phyloP scores from a whole-genome alignment of 1,140 invertebrate species.

The Scaptomyza montana region DNA sequence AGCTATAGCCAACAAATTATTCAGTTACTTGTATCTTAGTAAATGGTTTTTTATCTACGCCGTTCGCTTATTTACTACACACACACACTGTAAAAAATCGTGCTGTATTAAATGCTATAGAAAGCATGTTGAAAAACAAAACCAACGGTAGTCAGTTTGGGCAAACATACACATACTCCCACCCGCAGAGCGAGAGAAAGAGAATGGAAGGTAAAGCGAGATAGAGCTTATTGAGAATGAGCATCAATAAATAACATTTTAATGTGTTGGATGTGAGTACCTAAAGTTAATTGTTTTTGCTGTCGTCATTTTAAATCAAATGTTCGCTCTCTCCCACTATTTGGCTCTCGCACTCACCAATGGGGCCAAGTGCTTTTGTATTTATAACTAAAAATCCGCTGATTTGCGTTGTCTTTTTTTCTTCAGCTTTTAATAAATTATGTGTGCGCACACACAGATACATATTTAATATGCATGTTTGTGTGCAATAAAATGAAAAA shows the following conservation, averaged over 20 bases:
- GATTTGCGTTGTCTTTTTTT: slow-evolving; percentile 45
- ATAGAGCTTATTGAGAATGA: slow-evolving; percentile 18
- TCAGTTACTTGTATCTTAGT: slow-evolving; percentile 39
- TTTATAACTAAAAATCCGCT: slow-evolving; percentile 68
- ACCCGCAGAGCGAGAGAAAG: not conserved
- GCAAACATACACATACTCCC: not conserved
- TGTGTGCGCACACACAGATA: slow-evolving; percentile 14
- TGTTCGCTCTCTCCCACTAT: slow-evolving; percentile 36
- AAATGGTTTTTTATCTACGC: slow-evolving; percentile 34
- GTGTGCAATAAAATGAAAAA: slow-evolving; percentile 71
- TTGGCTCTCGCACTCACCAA: slow-evolving; percentile 30
- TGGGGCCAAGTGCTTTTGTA: slow-evolving; percentile 63
- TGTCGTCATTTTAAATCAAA: slow-evolving; percentile 62
- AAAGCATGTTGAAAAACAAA: slow-evolving; percentile 47
- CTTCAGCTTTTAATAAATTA: slow-evolving; percentile 77
- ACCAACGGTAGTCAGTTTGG: slow-evolving; percentile 25
- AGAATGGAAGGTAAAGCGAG: not conserved
- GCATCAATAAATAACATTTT: slow-evolving; percentile 74
- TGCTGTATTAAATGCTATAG: slow-evolving; percentile 37
- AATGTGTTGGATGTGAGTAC: slow-evolving; percentile 55
- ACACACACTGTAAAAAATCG: slow-evolving; percentile 16
- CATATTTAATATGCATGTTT: slow-evolving; percentile 4
- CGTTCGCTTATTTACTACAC: slow-evolving; percentile 27
- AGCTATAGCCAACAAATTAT: slow-evolving; percentile 27
- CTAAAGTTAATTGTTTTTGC: slow-evolving; percentile 73